Conservation (phyloP, 2,797 vertebrate species). For the Salarias fasciatus region DNA sequence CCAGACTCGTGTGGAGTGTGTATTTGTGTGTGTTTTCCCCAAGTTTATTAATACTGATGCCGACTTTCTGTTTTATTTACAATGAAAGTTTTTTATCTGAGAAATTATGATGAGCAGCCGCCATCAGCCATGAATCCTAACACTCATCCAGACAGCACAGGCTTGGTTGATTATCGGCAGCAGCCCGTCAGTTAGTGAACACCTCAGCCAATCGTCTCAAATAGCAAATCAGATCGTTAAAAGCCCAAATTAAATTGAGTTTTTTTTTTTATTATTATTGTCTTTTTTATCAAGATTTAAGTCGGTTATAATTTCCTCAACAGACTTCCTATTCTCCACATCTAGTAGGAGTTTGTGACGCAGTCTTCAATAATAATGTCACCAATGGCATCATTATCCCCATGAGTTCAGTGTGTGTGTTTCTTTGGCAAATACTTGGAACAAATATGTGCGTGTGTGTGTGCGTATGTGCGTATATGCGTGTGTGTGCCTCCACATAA, state of each 20-base stretch:
- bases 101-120: constrained; percentile 62
- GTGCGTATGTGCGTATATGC: too few relatives aligned
- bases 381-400: background rate
- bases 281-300: constrained; percentile 53
- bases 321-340: constrained; percentile 36
- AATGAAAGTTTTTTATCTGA: constrained; percentile 61
- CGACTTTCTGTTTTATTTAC: constrained; percentile 54
- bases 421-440: too few relatives aligned
- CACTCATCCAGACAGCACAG: constrained; percentile 22
- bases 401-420: background rate
- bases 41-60: constrained; percentile 38
- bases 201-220: constrained; percentile 50
- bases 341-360: constrained; percentile 28
- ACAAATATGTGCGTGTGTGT: too few relatives aligned
- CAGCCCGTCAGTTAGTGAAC: constrained; percentile 63
- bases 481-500: too few relatives aligned
- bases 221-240: constrained; percentile 50
- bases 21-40: constrained; percentile 2
- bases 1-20: constrained; percentile 1
- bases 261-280: background rate
- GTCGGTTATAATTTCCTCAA: constrained; percentile 58
- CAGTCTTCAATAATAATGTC: constrained; percentile 23
- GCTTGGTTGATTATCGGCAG: constrained; percentile 67
- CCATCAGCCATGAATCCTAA: constrained; percentile 45
- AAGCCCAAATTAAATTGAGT: constrained; percentile 49